phyloP scores from a whole-genome alignment of 2,113 vertebrate species.

The Silurus glanis region DNA sequence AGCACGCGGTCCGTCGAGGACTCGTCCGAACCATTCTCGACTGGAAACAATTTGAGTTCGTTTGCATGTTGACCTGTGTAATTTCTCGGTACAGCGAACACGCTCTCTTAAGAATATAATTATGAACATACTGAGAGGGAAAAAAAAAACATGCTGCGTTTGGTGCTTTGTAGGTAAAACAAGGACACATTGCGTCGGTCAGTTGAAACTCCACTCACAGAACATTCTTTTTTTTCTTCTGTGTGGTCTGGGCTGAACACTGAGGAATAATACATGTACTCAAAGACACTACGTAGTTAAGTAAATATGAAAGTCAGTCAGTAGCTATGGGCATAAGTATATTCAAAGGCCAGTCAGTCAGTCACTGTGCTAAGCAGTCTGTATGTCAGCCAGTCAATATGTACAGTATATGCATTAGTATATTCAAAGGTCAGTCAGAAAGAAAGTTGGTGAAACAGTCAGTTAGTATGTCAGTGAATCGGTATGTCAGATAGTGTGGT shows the following conservation, averaged over 20 bases:
- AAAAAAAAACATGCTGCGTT: background rate
- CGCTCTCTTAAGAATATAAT: background rate
- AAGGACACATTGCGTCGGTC: background rate
- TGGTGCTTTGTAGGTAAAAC: background rate
- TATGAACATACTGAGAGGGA: slow-evolving; percentile 1
- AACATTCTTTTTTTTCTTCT: background rate
- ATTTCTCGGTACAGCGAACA: slow-evolving; percentile 6
- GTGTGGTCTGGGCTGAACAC: background rate
- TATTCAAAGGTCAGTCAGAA: background rate
- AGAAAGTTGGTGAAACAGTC: too few relatives aligned
- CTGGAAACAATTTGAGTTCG: slow-evolving; percentile 24
- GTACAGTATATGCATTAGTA: background rate
- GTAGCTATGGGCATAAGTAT: too few relatives aligned
- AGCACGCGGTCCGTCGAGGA: background rate
- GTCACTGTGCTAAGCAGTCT: too few relatives aligned
- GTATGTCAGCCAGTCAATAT: background rate
- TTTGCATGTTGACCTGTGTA: slow-evolving; percentile 9
- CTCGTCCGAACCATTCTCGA: background rate
- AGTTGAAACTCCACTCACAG: background rate
- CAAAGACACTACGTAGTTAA: background rate
- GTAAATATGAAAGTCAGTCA: too few relatives aligned
- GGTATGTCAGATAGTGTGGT: too few relatives aligned
- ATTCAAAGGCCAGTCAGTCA: too few relatives aligned
- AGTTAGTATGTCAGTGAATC: background rate
- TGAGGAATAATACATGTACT: background rate